Percentiles rank a stretch among this genome's conserved stretches.
Conservation (phyloP, 2,797 vertebrate species). For the Stomatorhinus walkeri region DNA sequence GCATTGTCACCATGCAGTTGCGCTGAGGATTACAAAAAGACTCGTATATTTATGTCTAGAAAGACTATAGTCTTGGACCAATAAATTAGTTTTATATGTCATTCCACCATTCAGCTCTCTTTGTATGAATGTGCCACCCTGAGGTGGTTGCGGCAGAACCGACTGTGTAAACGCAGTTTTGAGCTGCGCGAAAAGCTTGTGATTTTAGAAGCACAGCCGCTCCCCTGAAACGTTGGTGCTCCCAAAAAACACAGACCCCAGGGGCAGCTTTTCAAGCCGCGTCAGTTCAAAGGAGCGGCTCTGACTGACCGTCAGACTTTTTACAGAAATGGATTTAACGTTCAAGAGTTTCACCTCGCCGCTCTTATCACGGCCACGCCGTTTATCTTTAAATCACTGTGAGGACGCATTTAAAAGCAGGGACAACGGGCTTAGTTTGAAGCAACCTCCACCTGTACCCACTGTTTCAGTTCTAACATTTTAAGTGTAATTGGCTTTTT, state of each 20-base stretch:
- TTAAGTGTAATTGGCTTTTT: not conserved
- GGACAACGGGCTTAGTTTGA: not conserved
- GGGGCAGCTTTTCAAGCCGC: not conserved
- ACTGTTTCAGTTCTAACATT: not conserved
- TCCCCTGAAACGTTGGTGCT: not conserved
- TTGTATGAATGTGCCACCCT: not conserved
- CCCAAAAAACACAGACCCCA: not conserved
- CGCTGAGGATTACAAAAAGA: not conserved
- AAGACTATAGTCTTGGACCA: not conserved
- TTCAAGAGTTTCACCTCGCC: not conserved
- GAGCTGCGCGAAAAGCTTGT: not conserved
- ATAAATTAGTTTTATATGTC: not conserved
- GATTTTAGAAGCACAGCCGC: not conserved
- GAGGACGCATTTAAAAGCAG: not conserved
- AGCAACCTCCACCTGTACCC: not conserved
- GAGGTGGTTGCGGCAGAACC: not conserved
- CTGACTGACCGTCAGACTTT: conserved; percentile 3
- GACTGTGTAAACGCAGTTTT: not conserved
- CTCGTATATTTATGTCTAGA: not conserved
- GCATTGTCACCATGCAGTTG: not conserved
- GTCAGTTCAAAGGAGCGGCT: not conserved
- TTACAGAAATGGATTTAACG: conserved; percentile 5
- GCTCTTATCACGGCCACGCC: not conserved
- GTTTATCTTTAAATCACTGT: not conserved
- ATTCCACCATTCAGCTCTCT: not conserved